Evolutionary conservation across 2,113 vertebrate genomes (phyloP).

Genomic region (Halcyon senegalensis): DNA sequence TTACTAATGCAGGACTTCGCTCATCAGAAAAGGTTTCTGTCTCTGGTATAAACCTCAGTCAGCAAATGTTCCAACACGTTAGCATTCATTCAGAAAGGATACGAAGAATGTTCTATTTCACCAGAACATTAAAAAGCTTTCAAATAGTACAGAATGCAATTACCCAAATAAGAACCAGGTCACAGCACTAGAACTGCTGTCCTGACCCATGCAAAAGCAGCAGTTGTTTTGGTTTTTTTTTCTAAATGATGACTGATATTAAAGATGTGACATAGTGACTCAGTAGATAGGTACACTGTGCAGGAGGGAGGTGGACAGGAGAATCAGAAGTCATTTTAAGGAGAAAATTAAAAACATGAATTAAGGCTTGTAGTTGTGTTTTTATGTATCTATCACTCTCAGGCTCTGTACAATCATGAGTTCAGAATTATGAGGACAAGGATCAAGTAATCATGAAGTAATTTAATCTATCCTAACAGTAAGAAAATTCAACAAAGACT

Average conservation of each 20-base stretch:
- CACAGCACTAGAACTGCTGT: neutral
- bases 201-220: neutral
- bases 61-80: neutral
- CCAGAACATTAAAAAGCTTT: conserved; percentile 30
- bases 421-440: neutral
- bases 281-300: neutral
- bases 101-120: conserved; percentile 26
- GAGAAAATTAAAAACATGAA: neutral
- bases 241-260: neutral
- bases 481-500: neutral
- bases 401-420: neutral
- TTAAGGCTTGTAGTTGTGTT: neutral
- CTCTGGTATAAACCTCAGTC: neutral
- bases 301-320: neutral
- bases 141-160: conserved; percentile 8
- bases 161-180: conserved; percentile 18
- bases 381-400: neutral
- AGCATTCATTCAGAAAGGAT: neutral
- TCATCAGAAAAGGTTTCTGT: neutral
- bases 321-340: neutral
- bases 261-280: neutral
- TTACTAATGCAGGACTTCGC: neutral
- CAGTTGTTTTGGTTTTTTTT: neutral
- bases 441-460: neutral
- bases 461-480: neutral